Evolutionary conservation across 2,888 invertebrate genomes (phyloP).

Genomic region (Heliconius cydno): DNA sequence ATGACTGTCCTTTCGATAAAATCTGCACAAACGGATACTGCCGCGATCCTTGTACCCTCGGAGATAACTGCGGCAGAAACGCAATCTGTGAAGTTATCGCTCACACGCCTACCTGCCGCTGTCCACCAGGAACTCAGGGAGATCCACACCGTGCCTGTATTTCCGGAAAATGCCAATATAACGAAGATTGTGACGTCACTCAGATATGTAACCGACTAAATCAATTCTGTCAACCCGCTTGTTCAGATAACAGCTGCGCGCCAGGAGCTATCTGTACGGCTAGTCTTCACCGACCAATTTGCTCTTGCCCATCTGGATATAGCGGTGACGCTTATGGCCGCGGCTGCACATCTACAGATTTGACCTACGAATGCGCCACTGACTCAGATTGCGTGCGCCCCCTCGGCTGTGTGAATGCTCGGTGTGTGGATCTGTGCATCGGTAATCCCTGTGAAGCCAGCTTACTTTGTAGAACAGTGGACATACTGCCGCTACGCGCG

Average conservation of each 20-base stretch:
- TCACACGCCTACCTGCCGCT: constrained; percentile 91
- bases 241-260: constrained; percentile 92
- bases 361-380: constrained; percentile 85
- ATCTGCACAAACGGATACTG: constrained; percentile 91
- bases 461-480: constrained; percentile 90
- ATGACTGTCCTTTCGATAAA: constrained; percentile 93
- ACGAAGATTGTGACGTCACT: constrained; percentile 93
- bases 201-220: constrained; percentile 93
- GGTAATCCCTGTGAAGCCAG: constrained; percentile 89
- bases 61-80: constrained; percentile 89
- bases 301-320: constrained; percentile 89
- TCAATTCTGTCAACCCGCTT: constrained; percentile 91
- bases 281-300: constrained; percentile 89
- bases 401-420: constrained; percentile 89
- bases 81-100: constrained; percentile 89
- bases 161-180: constrained; percentile 92
- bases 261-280: constrained; percentile 90
- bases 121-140: constrained; percentile 93
- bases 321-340: constrained; percentile 90
- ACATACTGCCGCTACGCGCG: constrained; percentile 91
- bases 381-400: constrained; percentile 91
- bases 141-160: constrained; percentile 92
- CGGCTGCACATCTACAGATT: constrained; percentile 69
- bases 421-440: constrained; percentile 91
- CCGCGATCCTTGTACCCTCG: constrained; percentile 88